Evolutionary conservation across 2,797 vertebrate species (phyloP), one percentile per base, ranked within the genome.

Genomic region (Oreortyx pictus): DNA sequence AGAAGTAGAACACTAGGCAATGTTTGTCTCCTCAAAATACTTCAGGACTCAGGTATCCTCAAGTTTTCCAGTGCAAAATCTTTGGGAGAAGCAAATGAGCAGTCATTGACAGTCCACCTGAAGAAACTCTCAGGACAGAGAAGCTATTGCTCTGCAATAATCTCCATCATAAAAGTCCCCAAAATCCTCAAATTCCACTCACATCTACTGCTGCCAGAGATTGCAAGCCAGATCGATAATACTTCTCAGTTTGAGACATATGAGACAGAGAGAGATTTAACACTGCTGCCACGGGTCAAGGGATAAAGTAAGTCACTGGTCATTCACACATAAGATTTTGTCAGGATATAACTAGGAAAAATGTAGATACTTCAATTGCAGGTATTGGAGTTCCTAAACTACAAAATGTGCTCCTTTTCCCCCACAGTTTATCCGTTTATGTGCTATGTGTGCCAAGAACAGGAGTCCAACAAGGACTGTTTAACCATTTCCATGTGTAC

Each of bases 371-470:
- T n/a, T 44, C 27, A 31, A 7, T 24, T 3, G 46, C n/a, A 62
- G 16, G 8, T 37, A 35, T 33, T 44, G 16, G 49, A 49, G 3
- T 22, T 76, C 70, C 43, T 49, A 94, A 87, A 46, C 73, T 31
- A 14, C 31, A 5, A 41, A 68, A 89, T 25, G 9, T 49, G 27
- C 19, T 80, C 37, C 43, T 11, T 11, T 8, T 17, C 2, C 0
- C 2, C 7, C 29, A 2, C 14, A 96, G 95, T 17, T 76, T 92
- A 90, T 27, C 68, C 95, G 1, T 50, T 96, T 54, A 61, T 80
- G 37, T 97, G 97, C 89, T 96, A 96, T 5, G 37, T 68, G 6
- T 97, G 97, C 54, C 92, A 96, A 15, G 86, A 92, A 3, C 82
- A 86, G 41, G 91, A 93, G 37, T 73, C 76, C 78, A 96, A 97